Conservation (phyloP, 2,797 vertebrate species). For the Pangasius sanitwongsei region DNA sequence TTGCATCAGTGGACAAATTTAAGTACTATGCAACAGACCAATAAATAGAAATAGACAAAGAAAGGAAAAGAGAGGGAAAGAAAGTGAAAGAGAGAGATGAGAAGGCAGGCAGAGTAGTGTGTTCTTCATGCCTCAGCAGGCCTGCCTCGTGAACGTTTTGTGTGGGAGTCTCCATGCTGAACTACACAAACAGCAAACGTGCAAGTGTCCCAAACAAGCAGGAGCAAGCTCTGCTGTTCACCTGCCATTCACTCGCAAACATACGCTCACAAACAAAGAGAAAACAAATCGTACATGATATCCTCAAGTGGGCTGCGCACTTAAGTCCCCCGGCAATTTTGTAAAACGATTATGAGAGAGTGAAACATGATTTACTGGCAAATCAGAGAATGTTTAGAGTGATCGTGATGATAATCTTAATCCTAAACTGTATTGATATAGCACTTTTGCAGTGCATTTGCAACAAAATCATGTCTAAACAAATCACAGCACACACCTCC, state of each 20-base stretch:
- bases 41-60: slow-evolving; percentile 13
- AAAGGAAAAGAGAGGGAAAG: not conserved
- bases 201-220: slow-evolving; percentile 30
- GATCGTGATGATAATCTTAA: not conserved
- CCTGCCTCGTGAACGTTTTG: slow-evolving; percentile 35
- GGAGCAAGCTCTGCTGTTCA: slow-evolving; percentile 20
- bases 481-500: not conserved
- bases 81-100: not conserved
- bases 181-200: slow-evolving; percentile 43
- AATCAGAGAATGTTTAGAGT: not conserved
- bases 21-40: slow-evolving; percentile 2
- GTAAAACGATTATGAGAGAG: too few relatives aligned
- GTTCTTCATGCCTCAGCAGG: slow-evolving; percentile 52
- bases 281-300: slow-evolving; percentile 4
- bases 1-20: slow-evolving; percentile 19
- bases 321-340: too few relatives aligned
- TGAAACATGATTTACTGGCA: not conserved
- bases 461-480: not conserved
- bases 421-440: not conserved
- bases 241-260: not conserved
- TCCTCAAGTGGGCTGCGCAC: not conserved
- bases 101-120: not conserved
- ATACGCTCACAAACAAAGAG: slow-evolving; percentile 31
- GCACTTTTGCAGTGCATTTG: not conserved
- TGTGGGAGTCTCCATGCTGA: slow-evolving; percentile 28